Evolutionary conservation across 2,113 vertebrate genomes (phyloP), one percentile per base, ranked within the genome.

Genomic region (Bubo blakistoni): DNA sequence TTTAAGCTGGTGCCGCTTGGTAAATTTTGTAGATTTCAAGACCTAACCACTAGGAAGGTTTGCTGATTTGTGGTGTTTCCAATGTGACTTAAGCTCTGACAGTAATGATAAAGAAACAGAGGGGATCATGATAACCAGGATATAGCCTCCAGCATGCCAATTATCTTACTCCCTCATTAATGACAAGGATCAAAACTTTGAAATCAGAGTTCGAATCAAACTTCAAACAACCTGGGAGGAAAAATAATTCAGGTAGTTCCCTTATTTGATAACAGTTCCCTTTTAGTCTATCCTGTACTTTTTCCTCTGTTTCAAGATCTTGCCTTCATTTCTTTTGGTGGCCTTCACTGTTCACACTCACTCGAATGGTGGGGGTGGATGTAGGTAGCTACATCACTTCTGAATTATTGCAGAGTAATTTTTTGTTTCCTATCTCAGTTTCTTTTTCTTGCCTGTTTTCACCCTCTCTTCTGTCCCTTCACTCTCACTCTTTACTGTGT

Each of bases 141-240:
- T 0, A 2, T 12, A 79, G 40, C 7, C 7, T 29, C 25, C 9
- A 7, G 3, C 25, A 44, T 15, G 12, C 4, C 40, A 49, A 63
- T 76, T 69, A 57, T 49, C 44, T 79, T 67, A 59, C 49, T 87
- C 65, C 10, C 11, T 61, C 42, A 46, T 46, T 62, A 84, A 51
- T 30, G 29, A 58, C 18, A 57, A 26, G 25, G 24, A 76, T 42
- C n/a, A 70, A 89, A 66, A 55, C 29, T 55, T 80, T 78, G 19
- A 65, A 80, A 87, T 25, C 13, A 71, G 84, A 52, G 40, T 71
- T 69, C 90, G 85, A 82, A 77, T 76, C 6, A 76, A 89, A 55
- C 16, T 72, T 67, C 3, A 9, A 90, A 66, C 4, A 65, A 38
- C 9, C 6, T 46, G 21, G 13, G 25, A 77, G 58, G 13, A 2